Percentiles rank a stretch among this genome's conserved stretches.
Evolutionary conservation across 2,113 vertebrate species (phyloP).

Genomic region (Coreoperca whiteheadi): DNA sequence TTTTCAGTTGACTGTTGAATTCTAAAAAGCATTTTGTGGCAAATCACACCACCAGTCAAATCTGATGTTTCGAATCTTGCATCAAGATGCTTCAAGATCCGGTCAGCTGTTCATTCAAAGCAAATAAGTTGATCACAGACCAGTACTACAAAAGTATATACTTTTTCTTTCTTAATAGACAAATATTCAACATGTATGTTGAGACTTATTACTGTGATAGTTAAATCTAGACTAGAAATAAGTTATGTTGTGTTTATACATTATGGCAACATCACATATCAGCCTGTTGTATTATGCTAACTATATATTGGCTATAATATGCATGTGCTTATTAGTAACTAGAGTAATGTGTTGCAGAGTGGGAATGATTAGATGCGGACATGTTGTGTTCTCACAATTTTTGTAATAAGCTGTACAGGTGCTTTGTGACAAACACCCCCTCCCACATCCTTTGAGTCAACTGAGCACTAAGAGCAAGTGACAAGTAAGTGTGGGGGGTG

Average conservation of each 20-base stretch:
- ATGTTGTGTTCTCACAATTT: conserved; percentile 4
- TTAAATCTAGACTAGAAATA: background rate
- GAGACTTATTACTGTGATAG: too few relatives aligned
- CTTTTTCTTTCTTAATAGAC: background rate
- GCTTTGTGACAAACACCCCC: conserved; percentile 25
- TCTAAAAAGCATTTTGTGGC: background rate
- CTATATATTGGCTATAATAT: background rate
- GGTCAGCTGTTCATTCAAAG: conserved; percentile 2
- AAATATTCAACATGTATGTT: background rate
- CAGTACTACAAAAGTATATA: too few relatives aligned
- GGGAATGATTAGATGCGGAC: background rate
- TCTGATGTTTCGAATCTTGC: too few relatives aligned
- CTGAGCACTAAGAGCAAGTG: conserved; percentile 9
- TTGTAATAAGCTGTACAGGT: conserved; percentile 19
- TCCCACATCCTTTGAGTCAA: conserved; percentile 36
- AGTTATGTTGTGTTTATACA: background rate
- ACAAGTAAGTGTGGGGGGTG: background rate
- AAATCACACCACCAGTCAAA: background rate
- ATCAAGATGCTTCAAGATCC: background rate
- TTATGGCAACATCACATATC: too few relatives aligned
- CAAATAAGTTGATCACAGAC: background rate
- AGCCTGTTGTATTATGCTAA: too few relatives aligned
- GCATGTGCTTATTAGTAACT: background rate
- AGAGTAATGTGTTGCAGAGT: background rate
- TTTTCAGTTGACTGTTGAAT: background rate